phyloP scores from a whole-genome alignment of 2,113 vertebrate genomes.

The Xiphophorus maculatus region DNA sequence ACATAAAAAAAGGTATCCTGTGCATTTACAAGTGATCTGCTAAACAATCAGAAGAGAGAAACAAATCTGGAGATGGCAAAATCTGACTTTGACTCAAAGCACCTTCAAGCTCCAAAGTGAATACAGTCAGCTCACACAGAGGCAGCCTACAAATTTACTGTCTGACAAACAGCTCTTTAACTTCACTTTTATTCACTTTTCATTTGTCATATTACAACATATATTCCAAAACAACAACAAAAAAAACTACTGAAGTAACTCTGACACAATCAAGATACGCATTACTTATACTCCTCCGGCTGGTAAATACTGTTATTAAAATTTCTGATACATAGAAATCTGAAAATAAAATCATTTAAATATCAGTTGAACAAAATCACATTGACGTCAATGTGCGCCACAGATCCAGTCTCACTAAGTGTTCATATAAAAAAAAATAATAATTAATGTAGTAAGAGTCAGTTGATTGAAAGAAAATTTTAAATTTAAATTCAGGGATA shows the following conservation, averaged over 20 bases:
- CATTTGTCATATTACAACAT: neutral
- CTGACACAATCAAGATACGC: conserved; percentile 19
- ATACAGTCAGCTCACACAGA: conserved; percentile 56
- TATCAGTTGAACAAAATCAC: conserved; percentile 26
- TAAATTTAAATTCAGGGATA: conserved; percentile 20
- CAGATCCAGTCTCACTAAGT: neutral
- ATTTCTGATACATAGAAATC: conserved; percentile 26
- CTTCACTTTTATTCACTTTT: neutral
- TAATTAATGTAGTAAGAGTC: conserved; percentile 19
- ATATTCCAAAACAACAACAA: conserved; percentile 8
- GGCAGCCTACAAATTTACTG: conserved; percentile 30
- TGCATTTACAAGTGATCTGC: neutral
- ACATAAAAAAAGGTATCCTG: conserved; percentile 19
- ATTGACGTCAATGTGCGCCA: conserved; percentile 29
- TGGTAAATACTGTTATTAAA: conserved; percentile 11
- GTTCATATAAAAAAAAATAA: conserved; percentile 35
- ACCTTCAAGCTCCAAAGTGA: conserved; percentile 30
- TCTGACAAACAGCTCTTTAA: conserved; percentile 26
- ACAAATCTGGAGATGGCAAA: conserved; percentile 20
- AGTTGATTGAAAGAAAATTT: conserved; percentile 52
- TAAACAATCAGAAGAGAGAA: conserved; percentile 15
- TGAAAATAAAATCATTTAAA: conserved; percentile 50
- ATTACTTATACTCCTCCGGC: conserved; percentile 10
- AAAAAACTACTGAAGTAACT: neutral
- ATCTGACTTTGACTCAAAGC: conserved; percentile 33